Conservation (phyloP, 2,888 invertebrate genomes). For the Drosophila affinis region DNA sequence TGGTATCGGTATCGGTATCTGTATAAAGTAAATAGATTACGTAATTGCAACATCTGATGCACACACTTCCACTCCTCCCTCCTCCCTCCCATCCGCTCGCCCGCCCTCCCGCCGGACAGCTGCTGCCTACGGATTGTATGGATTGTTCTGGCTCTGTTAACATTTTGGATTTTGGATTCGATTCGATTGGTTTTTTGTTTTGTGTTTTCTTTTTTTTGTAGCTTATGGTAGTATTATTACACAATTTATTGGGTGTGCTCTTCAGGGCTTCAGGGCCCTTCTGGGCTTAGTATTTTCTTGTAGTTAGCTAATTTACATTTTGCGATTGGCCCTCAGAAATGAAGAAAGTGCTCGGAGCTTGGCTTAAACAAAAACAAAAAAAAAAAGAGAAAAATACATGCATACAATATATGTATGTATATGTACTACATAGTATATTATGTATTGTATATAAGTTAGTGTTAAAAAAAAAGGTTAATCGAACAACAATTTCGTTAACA, state of each 20-base stretch:
- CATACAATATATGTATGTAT: not conserved
- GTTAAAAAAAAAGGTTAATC: constrained; percentile 45
- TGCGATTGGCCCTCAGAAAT: constrained; percentile 43
- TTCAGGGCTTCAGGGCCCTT: not conserved
- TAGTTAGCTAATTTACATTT: constrained; percentile 36
- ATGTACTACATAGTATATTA: not conserved
- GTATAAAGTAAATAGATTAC: constrained; percentile 79
- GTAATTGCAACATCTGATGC: constrained; percentile 71
- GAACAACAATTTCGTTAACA: constrained; percentile 59
- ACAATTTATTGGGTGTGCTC: constrained; percentile 18
- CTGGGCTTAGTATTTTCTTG: not conserved
- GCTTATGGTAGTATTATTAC: constrained; percentile 28
- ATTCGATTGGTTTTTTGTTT: not conserved
- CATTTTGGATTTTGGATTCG: constrained; percentile 29
- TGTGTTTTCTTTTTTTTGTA: not conserved
- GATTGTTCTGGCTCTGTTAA: constrained; percentile 43
- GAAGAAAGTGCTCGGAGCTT: constrained; percentile 59
- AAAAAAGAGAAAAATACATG: constrained; percentile 16
- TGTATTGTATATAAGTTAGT: constrained; percentile 21
- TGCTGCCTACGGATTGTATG: constrained; percentile 5
- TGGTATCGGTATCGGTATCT: constrained; percentile 45
- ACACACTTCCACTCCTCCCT: constrained; percentile 3
- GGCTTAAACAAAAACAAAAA: constrained; percentile 21
- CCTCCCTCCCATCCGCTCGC: not conserved
- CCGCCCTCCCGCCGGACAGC: constrained; percentile 1